Evolutionary conservation across 2,113 vertebrate genomes (phyloP), one percentile per base, ranked within the genome.

Genomic region (Coreoperca whiteheadi): DNA sequence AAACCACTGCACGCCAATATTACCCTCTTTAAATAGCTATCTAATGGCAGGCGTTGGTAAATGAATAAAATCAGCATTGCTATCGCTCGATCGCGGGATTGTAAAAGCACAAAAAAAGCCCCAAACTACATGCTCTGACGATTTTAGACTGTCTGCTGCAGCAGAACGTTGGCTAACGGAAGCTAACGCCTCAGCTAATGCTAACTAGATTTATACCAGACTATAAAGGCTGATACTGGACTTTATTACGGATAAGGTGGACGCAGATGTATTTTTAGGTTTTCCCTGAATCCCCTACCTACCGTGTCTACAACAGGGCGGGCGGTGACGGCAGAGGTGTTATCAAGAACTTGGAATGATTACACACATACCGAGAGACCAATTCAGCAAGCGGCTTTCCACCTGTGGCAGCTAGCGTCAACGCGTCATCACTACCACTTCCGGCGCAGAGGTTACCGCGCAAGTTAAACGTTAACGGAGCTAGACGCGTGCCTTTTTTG

Each of bases 391-490:
- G 30, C 75, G 2, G 59, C 15, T 41, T 54, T 79, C 67, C 51
- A 71, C 73, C 63, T 54, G 16, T n/a, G 30, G 25, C n/a, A 61
- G 39, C 53, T 57, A 87, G 48, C 80, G 1, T 14, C 50, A n/a
- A 23, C 37, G 3, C 48, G 8, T 20, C 67, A 4, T 5, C 6
- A 1, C 23, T n/a, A 80, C 57, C 28, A 75, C 83, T 92, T 94
- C 93, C 93, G 93, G 92, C 12, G 12, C 88, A 90, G 16, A 82
- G 89, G 82, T 81, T 15, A 90, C 60, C 71, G 81, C 76, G 88
- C 66, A 46, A 74, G 81, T 71, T 61, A 32, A 83, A 83, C 34
- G 12, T 59, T 63, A 82, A 53, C 70, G 10, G 16, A 48, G 21
- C 23, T 2, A 34, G 18, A 23, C 37, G 11, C 28, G 6, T 2